Base-by-base conservation (phyloP, 2,888 invertebrate species). In the Pteria penguin region DNA sequence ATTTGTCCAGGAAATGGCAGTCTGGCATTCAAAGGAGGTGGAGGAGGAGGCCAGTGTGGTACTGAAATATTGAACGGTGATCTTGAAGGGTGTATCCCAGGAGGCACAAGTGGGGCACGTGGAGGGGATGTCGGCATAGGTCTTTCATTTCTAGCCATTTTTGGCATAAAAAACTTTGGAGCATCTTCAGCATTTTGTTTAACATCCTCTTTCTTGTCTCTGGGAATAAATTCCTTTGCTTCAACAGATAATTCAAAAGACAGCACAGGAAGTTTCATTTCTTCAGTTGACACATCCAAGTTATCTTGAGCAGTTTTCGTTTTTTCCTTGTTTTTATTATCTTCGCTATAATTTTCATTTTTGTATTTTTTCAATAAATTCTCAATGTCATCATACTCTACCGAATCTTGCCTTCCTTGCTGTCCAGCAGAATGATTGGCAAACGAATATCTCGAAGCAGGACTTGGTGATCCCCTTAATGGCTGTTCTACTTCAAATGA, bases 221-320 rank as follows among this genome's bases (percentile, higher is more conserved):
- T 61, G 24, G 74, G 74, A 22, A 74, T 60, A 69, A 74, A 74
- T 29, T 74, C 74, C 62, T 74, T 74, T 22, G 74, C 74, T 33
- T 29, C 22, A 29, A 36, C 70, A 61, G 70, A 60, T 3, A 61
- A 36, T 70, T 60, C 70, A 45, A 70, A 61, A 24, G 68, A 68
- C 24, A 68, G 26, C 18, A 68, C 57, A 52, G 68, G 68, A n/a
- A 68, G 29, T 31, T 68, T 45, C 68, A 68, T 68, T 57, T 60
- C 27, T 5, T 27, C 29, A 29, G 24, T 14, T 24, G 24, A 4
- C 4, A 18, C 27, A 11, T 57, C 24, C 57, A 57, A 8, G 11
- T 22, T 22, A 8, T 18, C 57, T 8, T 57, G 5, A 8, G 5
- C 22, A n/a, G 18, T 57, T 57, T 57, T 22, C 18, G 45, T 45